Percentiles rank a stretch among this genome's conserved stretches.
phyloP scores from a whole-genome alignment of 2,113 vertebrate species.

The Rousettus leschenaultii region DNA sequence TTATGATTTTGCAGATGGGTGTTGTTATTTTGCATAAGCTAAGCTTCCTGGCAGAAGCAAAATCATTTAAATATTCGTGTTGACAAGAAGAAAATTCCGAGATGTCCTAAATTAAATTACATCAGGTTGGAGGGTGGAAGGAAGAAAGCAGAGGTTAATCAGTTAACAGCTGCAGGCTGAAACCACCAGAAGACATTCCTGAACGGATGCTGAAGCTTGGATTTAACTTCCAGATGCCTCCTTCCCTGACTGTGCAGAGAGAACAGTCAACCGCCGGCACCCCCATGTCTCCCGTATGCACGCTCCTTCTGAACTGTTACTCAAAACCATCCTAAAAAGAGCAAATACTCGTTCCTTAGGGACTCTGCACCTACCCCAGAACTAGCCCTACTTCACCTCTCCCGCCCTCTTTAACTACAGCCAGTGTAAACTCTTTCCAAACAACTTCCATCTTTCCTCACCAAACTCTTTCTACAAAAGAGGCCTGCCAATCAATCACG shows the following conservation, averaged over 20 bases:
- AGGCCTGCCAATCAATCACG: neutral
- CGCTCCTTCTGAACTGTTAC: neutral
- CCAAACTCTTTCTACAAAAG: neutral
- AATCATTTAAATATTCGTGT: slow-evolving; percentile 24
- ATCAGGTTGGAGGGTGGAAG: neutral
- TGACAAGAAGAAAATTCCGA: neutral
- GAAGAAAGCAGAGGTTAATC: neutral
- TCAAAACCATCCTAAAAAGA: neutral
- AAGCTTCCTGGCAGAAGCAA: neutral
- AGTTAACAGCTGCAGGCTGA: neutral
- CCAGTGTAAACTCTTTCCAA: neutral
- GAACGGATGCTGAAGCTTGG: neutral
- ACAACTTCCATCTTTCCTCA: neutral
- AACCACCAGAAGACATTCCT: neutral
- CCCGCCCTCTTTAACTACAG: neutral
- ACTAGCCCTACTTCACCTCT: neutral
- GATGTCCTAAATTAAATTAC: neutral
- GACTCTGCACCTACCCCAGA: neutral
- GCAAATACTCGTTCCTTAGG: no score
- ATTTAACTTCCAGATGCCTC: neutral
- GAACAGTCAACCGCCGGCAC: neutral
- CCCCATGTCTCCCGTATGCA: no score
- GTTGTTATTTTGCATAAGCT: neutral
- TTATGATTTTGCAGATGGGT: neutral
- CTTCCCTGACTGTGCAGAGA: neutral